Base-by-base conservation (phyloP, 1,140 invertebrate genomes). In the Euglossa dilemma region DNA sequence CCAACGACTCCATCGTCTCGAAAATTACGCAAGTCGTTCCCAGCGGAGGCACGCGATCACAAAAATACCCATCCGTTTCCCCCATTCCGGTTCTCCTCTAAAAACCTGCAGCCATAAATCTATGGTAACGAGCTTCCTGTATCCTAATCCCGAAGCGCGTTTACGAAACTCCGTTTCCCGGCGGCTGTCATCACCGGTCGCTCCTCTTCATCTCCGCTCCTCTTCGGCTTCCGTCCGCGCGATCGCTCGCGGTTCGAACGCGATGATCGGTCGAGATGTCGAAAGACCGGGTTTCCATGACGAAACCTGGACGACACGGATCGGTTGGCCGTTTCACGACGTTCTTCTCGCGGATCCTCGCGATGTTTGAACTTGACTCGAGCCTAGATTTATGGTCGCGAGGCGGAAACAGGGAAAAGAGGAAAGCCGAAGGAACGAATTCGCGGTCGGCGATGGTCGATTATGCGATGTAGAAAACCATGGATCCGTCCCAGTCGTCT, bases 301-400 rank as follows among this genome's bases (percentile, higher is more conserved):
- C 70, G 83, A 80, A 85, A 86, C 77, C 4, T 25, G 64, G 70
- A 61, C 63, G 85, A 45, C 63, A 54, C 76, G 75, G 56, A 78
- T 80, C 69, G 75, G n/a, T 69, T 45, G 73, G 36, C 47, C 59
- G 69, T 74, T 70, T 74, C 63, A 47, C 50, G 67, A 36, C 66
- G 63, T 50, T 52, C 25, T 74, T 47, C 84, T 83, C 50, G 56
- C 43, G 57, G 45, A 57, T 64, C 20, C 61, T 36, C 57, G 20
- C 70, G 61, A 85, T 5, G n/a, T 52, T n/a, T 28, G 75, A 86
- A 87, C 86, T 86, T 87, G 81, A 80, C 76, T 56, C 59, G 64
- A 75, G 70, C 52, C 4, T 64, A 73, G 63, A 64, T 69, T 56
- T 64, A 28, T 43, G 57, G 8, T 4, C 8, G 28, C 20, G 52